Evolutionary conservation across 2,888 invertebrate species (phyloP), one percentile per base, ranked within the genome.

Genomic region (Parnassius orleans): DNA sequence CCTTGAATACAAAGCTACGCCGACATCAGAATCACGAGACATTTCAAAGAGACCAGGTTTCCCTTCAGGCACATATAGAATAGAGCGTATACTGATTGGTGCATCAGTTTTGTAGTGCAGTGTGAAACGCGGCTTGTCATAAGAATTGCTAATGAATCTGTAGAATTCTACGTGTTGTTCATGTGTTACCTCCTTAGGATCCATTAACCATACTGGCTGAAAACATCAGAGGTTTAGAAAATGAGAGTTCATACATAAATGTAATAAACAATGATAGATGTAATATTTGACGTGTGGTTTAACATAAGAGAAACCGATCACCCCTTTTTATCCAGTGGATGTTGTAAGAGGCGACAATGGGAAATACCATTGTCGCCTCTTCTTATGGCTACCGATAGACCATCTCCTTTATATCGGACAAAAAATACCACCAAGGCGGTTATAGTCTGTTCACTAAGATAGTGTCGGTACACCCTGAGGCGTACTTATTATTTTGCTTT

Each of bases 101-200:
- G 95, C 98, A 78, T 98, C 98, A 0, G 97, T 95, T 80, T 96
- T 96, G 82, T 98, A 99, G 84, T 99, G 98, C 19, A 99, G 90
- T 2, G 95, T 95, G 82, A 97, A 99, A 63, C 97, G 93, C 0
- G 99, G 98, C 46, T 94, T 93, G 82, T 98, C 98, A 73, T 95
- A 97, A 46, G 96, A 94, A 71, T 96, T 96, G 70, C 96, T 94
- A 55, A 98, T 94, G 78, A 96, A 99, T 72, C 96, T 94, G 86
- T 98, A 99, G 85, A 99, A 99, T 73, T 98, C 97, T 59, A 95
- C 94, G 77, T 99, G 99, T 87, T 98, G 96, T 62, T 98, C 96
- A 42, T 93, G 90, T 2, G 95, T 95, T 0, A 98, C 95, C 71
- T 95, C 95, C 88, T 97, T 98, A 0, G 98, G 95, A 67, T 99